Base-by-base conservation (phyloP, 2,888 invertebrate genomes). In the Listrodromus nycthemerus region DNA sequence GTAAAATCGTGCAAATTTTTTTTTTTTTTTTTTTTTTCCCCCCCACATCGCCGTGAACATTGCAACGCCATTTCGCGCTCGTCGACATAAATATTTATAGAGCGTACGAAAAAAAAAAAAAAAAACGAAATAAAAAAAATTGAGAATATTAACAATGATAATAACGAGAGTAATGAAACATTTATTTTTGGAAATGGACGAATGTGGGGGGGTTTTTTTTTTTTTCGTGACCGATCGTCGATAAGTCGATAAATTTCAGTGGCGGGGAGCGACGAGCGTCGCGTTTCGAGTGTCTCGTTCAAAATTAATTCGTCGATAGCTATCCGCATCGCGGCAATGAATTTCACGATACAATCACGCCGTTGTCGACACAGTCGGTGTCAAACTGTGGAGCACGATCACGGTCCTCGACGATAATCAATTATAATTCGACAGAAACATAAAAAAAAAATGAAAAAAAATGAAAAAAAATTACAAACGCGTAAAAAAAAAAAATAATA, bases 161-260 rank as follows among this genome's bases (percentile, higher is more conserved):
- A 8, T 8, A 33, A 33, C 33, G 8, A 33, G 8, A 33, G 19
- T 30, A 45, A 52, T 21, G 6, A 5, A n/a, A 50, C 70, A 45
- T 33, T 30, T 16, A 16, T 5, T 70, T 45, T 70, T 50, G 27
- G 13, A n/a, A n/a, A 30, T 8, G 70, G 30, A 16, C 27, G 19
- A 50, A 19, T 6, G 50, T 19, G n/a, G 19, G 19, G n/a, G n/a
- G n/a, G n/a, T n/a, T n/a, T n/a, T n/a, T n/a, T n/a, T n/a, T n/a
- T n/a, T 16, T 19, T 24, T 27, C 13, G 58, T 13, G 24, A 41
- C 24, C 13, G 58, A n/a, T 13, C 10, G 48, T 24, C 13, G 50
- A 50, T 52, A 70, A 19, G n/a, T 27, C 50, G 27, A 52, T 30
- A 70, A 52, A 70, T 70, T n/a, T 30, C 52, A 27, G 30, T n/a